Evolutionary conservation across 64 coral and sea anemone species (phyloP).

Genomic region (Porites australiensis): DNA sequence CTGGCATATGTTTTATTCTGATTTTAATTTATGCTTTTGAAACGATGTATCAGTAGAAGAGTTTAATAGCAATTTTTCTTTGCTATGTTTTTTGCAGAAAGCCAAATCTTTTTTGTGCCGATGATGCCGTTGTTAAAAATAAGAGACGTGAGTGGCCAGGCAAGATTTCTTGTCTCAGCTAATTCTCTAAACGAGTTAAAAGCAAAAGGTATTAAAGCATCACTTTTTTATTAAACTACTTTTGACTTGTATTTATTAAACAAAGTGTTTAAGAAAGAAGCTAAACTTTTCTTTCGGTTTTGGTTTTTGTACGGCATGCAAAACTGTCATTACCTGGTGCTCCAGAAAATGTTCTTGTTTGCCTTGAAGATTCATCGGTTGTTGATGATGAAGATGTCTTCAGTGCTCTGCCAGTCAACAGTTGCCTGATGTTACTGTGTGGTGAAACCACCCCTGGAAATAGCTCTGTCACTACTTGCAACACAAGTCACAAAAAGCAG

Average conservation of each 20-base stretch:
- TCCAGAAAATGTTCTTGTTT: background rate
- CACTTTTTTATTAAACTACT: background rate
- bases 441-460: too few species aligned
- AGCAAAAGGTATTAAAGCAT: constrained; percentile 7
- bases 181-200: constrained; percentile 13
- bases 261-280: background rate
- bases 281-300: background rate
- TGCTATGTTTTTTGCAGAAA: too few species aligned
- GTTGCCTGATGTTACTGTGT: constrained; percentile 7
- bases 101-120: background rate
- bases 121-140: background rate
- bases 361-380: background rate
- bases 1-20: background rate
- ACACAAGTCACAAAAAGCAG: too few species aligned
- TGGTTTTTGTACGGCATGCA: background rate
- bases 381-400: constrained; percentile 5
- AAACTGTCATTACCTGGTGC: constrained; percentile 15
- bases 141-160: background rate
- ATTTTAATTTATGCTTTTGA: background rate
- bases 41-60: background rate
- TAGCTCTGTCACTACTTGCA: too few species aligned
- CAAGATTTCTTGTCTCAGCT: constrained; percentile 2
- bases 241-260: background rate
- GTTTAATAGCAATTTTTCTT: background rate
- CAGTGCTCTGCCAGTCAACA: constrained; percentile 10